phyloP scores from a whole-genome alignment of 2,113 vertebrate species.

The Paralichthys olivaceus region DNA sequence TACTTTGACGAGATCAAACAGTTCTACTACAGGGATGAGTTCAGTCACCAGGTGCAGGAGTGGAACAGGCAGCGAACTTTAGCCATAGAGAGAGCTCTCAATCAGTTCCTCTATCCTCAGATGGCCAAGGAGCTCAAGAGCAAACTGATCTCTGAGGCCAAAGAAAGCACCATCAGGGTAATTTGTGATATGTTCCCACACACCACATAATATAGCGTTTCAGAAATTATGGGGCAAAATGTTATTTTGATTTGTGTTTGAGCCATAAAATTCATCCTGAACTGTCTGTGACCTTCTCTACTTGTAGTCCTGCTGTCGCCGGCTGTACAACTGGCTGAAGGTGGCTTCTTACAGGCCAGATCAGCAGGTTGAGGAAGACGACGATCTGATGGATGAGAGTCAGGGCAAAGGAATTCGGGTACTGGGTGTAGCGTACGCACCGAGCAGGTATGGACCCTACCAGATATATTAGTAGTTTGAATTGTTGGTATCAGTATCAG shows the following conservation, averaged over 20 bases:
- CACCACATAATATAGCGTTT: background rate
- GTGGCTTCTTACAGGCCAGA: conserved; percentile 95
- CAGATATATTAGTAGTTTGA: background rate
- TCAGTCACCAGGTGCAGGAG: conserved; percentile 99
- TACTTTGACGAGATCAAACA: conserved; percentile 99
- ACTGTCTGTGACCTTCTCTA: conserved; percentile 1
- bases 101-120: conserved; percentile 96
- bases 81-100: conserved; percentile 93
- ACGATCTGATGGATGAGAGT: conserved; percentile 97
- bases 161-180: conserved; percentile 96
- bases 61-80: conserved; percentile 97
- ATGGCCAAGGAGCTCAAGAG: conserved; percentile 98
- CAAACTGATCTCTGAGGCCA: conserved; percentile 93
- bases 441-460: conserved; percentile 85
- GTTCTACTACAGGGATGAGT: conserved; percentile 99
- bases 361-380: conserved; percentile 96
- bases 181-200: background rate
- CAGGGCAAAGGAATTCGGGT: conserved; percentile 97
- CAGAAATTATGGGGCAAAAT: background rate
- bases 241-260: background rate
- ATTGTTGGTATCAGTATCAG: background rate
- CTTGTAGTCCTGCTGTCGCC: conserved; percentile 91
- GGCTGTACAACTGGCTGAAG: conserved; percentile 97
- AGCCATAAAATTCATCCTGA: background rate
- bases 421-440: conserved; percentile 94